Conservation (phyloP, 2,797 vertebrate genomes). For the Schizothorax lantsangensis region DNA sequence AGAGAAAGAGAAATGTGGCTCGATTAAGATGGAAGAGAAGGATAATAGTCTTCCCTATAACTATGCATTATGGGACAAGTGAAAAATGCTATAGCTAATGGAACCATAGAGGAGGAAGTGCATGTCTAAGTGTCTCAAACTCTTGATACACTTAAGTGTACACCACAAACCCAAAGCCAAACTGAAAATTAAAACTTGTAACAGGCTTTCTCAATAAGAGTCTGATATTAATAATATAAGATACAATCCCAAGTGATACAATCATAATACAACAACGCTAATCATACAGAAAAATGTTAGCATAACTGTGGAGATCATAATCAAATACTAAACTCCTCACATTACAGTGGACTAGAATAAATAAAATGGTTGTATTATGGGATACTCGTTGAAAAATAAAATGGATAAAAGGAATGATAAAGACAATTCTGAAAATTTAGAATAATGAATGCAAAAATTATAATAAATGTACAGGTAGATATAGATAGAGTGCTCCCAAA, state of each 20-base stretch:
- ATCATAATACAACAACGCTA: not conserved
- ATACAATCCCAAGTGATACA: not conserved
- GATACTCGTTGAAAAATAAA: not conserved
- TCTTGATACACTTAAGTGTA: not conserved
- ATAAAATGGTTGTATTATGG: not conserved
- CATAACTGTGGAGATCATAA: not conserved
- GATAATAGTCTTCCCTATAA: constrained; percentile 28
- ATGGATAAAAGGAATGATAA: not conserved
- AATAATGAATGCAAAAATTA: not conserved
- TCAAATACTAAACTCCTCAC: not conserved
- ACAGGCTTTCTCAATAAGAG: not conserved
- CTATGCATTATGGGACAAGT: constrained; percentile 45
- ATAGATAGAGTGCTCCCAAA: not conserved
- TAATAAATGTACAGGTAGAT: not conserved
- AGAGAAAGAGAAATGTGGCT: constrained; percentile 15
- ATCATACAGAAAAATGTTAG: not conserved
- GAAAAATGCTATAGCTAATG: constrained; percentile 39
- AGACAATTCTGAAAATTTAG: not conserved
- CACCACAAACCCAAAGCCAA: constrained; percentile 8
- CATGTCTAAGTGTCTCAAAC: constrained; percentile 33
- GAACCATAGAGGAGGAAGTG: constrained; percentile 17
- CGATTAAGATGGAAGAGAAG: not conserved
- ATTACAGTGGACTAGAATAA: not conserved
- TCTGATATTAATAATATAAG: constrained; percentile 2
- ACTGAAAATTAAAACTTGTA: not conserved